A percentile compares a stretch with the other conserved stretches of the same genome.
Evolutionary conservation across 2,797 vertebrate species (phyloP).

Genomic region (Euphonia xanthogaster): DNA sequence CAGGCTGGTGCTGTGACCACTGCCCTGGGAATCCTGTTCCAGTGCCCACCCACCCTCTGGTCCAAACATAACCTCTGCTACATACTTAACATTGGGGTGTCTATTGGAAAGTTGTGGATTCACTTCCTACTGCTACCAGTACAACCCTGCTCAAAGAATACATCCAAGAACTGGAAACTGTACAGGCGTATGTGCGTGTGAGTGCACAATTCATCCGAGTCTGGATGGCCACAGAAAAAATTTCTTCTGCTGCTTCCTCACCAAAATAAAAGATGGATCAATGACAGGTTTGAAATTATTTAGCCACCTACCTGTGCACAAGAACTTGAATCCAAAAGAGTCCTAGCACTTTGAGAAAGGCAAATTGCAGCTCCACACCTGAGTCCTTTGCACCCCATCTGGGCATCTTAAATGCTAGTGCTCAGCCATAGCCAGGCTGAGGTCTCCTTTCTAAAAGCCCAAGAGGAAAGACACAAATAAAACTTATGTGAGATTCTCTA

Average conservation of each 20-base stretch:
- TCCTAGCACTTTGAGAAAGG: background rate
- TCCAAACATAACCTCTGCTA: background rate
- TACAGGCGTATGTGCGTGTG: fast-evolving
- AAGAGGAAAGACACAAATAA: background rate
- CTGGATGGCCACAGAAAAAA: background rate
- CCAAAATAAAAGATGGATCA: background rate
- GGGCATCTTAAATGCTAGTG: background rate
- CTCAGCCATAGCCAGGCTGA: background rate
- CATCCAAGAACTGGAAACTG: background rate
- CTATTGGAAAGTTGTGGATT: background rate
- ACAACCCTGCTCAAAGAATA: background rate
- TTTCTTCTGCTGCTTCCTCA: background rate
- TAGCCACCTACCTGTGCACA: background rate
- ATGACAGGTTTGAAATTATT: background rate
- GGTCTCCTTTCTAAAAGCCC: background rate
- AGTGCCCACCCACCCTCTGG: background rate
- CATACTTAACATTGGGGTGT: fast-evolving
- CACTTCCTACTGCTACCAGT: background rate
- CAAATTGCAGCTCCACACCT: fast-evolving
- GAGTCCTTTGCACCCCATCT: background rate
- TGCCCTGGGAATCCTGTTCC: background rate
- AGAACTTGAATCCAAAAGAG: background rate
- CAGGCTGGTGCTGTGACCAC: background rate
- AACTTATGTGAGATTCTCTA: background rate
- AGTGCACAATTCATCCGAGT: background rate